phyloP scores from a whole-genome alignment of 2,888 invertebrate species.

The Nomada fabriciana region DNA sequence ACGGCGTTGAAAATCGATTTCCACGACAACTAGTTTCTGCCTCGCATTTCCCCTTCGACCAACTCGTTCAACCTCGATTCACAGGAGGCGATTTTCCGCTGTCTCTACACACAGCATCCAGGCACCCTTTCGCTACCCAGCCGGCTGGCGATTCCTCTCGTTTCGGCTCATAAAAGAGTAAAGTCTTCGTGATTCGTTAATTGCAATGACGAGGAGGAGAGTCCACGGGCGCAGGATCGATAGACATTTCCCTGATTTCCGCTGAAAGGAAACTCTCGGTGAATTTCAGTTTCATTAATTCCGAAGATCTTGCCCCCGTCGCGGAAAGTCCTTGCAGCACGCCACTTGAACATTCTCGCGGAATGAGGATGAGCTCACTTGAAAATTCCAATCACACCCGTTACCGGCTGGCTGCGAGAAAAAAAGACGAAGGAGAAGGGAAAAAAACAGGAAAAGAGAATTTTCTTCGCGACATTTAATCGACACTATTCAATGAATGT shows the following conservation, averaged over 20 bases:
- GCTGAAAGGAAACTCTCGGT: slow-evolving; percentile 70
- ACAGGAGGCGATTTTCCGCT: slow-evolving; percentile 36
- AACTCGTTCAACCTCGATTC: slow-evolving; percentile 41
- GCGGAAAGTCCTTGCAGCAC: slow-evolving; percentile 50
- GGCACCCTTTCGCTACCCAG: not conserved
- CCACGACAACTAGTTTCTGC: slow-evolving; percentile 71
- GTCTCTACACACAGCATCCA: slow-evolving; percentile 26
- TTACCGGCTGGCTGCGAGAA: slow-evolving; percentile 24
- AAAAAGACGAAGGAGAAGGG: not conserved
- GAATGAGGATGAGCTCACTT: slow-evolving; percentile 56
- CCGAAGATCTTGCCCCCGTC: slow-evolving; percentile 65
- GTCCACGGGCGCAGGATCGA: slow-evolving; percentile 58
- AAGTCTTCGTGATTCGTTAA: slow-evolving; percentile 70
- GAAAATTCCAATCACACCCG: slow-evolving; percentile 72
- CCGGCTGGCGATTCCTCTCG: slow-evolving; percentile 30
- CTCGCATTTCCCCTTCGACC: slow-evolving; percentile 46
- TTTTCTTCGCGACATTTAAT: slow-evolving; percentile 66
- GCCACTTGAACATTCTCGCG: slow-evolving; percentile 64
- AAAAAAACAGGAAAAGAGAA: slow-evolving; percentile 62
- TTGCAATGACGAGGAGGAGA: slow-evolving; percentile 54
- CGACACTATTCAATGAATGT: slow-evolving; percentile 62
- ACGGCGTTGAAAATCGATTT: slow-evolving; percentile 71
- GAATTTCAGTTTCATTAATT: slow-evolving; percentile 75
- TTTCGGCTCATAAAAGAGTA: slow-evolving; percentile 63
- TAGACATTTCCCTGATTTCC: slow-evolving; percentile 73